Conservation (phyloP, 2,888 invertebrate genomes). For the Polylopha cassiicola region DNA sequence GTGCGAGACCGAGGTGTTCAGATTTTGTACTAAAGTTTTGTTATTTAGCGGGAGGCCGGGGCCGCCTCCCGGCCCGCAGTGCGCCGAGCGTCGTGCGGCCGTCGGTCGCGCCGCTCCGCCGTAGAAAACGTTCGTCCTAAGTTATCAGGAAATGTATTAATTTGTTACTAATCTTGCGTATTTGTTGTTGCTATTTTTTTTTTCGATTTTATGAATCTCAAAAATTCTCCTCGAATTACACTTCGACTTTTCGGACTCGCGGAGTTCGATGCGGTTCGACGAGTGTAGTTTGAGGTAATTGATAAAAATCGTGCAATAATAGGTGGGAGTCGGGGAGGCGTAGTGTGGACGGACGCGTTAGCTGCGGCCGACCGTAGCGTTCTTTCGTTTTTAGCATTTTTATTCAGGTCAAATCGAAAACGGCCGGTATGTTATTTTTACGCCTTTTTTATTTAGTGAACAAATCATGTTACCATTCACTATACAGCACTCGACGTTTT, state of each 20-base stretch:
- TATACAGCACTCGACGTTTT: slow-evolving; percentile 62
- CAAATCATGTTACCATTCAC: slow-evolving; percentile 74
- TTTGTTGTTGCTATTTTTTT: background rate
- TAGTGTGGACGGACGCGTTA: slow-evolving; percentile 5
- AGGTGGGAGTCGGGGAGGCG: slow-evolving; percentile 4
- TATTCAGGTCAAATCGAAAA: slow-evolving; percentile 10
- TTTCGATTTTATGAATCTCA: slow-evolving; percentile 24
- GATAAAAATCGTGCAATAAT: slow-evolving; percentile 20
- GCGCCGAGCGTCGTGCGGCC: background rate
- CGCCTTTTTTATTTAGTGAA: slow-evolving; percentile 62
- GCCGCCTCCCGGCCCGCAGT: too few relatives aligned
- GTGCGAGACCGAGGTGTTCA: too few relatives aligned
- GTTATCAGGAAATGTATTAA: slow-evolving; percentile 23
- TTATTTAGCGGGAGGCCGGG: too few relatives aligned
- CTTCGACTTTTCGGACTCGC: background rate
- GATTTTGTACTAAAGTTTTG: too few relatives aligned
- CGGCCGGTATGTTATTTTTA: slow-evolving; percentile 21
- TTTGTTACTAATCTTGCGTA: slow-evolving; percentile 16
- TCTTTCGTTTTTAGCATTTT: slow-evolving; percentile 10
- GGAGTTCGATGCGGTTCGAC: background rate
- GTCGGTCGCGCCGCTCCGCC: too few relatives aligned
- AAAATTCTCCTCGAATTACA: background rate
- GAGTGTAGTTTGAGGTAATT: slow-evolving; percentile 9
- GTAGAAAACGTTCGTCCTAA: too few relatives aligned
- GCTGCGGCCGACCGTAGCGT: slow-evolving; percentile 5